These are phyloP conservation scores for Arizona elegans DNA, from an alignment of 2,113 vertebrate species.

Conservation along the genomic window DNA sequence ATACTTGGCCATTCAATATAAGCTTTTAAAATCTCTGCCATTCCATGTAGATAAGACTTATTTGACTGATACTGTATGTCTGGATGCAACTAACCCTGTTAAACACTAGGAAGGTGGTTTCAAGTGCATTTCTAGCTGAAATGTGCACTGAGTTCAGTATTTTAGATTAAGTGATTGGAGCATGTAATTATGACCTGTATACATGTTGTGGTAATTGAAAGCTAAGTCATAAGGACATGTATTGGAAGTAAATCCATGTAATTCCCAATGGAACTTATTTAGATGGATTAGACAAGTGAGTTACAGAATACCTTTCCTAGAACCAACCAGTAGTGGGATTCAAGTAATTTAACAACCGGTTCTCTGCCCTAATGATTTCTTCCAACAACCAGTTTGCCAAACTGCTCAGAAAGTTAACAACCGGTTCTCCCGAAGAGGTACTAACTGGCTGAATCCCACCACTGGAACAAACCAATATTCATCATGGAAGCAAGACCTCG, in stretches of 20 bases:
- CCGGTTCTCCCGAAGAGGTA: too few species aligned
- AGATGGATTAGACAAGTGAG: background rate
- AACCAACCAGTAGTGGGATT: background rate
- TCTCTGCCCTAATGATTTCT: too few species aligned
- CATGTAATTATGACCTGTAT: background rate
- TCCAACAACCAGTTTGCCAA: too few species aligned
- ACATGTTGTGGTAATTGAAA: background rate
- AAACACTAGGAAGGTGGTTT: background rate
- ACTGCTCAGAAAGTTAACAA: too few species aligned
- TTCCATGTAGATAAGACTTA: conserved; percentile 6
- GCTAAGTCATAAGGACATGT: background rate
- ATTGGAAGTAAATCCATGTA: background rate
- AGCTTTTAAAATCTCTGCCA: background rate
- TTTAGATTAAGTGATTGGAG: background rate
- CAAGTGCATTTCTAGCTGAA: background rate
- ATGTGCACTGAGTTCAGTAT: background rate
- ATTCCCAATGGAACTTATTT: background rate
- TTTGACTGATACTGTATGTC: conserved; percentile 1
- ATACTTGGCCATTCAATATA: background rate
- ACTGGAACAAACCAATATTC: background rate
- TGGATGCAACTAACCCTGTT: background rate
- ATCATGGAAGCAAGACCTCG: background rate
- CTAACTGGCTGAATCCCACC: too few species aligned
- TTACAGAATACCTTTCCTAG: background rate
- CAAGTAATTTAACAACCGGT: too few species aligned